These are phyloP conservation scores for Callospermophilus lateralis DNA, from an alignment of 2,113 vertebrate species.

Conservation along the genomic window DNA sequence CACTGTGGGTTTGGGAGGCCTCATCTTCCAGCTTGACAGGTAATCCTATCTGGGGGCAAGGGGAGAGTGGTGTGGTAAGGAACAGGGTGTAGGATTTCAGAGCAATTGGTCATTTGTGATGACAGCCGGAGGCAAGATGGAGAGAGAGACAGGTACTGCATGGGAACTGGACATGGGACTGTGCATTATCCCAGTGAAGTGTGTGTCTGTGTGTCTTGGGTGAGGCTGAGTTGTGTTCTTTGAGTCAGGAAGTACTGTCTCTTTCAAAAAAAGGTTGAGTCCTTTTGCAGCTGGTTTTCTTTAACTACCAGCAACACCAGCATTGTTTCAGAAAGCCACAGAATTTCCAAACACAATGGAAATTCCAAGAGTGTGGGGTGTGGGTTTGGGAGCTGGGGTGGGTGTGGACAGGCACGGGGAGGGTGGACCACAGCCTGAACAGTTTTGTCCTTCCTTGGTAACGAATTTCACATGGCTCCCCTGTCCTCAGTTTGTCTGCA, in stretches of 20 bases:
- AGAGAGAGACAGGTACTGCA: not conserved
- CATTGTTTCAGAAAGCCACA: slow-evolving; percentile 69
- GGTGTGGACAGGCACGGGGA: not conserved
- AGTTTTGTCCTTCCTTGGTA: not conserved
- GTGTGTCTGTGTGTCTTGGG: not conserved
- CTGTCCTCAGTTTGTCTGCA: not conserved
- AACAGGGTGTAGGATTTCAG: not conserved
- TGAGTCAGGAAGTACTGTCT: not conserved
- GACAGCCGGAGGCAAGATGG: not conserved
- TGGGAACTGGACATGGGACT: accelerated
- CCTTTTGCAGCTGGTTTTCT: slow-evolving; percentile 70
- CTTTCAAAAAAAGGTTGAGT: not conserved
- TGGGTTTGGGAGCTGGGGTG: not conserved
- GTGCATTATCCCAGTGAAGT: not conserved
- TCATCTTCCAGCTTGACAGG: not conserved
- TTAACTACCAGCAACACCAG: slow-evolving; percentile 63
- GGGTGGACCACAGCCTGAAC: not conserved
- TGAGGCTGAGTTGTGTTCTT: not conserved
- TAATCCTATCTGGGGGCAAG: not conserved
- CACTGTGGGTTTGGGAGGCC: not conserved
- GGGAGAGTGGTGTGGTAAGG: not conserved
- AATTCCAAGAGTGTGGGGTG: slow-evolving; percentile 51
- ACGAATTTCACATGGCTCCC: slow-evolving; percentile 2
- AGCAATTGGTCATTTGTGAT: not conserved
- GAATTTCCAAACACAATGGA: slow-evolving; percentile 68